Conservation (phyloP, 2,113 vertebrate genomes). For the Bambusicola thoracicus region DNA sequence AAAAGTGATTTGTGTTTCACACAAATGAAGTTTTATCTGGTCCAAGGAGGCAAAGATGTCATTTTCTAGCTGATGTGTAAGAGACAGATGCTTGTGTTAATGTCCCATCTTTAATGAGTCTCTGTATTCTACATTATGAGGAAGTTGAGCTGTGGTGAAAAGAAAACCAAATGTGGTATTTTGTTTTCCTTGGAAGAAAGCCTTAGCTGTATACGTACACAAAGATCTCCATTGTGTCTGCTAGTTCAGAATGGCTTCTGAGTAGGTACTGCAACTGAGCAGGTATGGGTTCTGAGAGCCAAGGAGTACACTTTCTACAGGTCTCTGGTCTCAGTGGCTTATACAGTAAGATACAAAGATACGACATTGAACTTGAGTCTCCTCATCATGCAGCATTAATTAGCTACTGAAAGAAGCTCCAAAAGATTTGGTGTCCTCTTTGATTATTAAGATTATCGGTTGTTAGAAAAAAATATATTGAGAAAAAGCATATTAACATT, state of each 20-base stretch:
- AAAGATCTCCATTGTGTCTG: background rate
- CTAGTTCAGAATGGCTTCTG: background rate
- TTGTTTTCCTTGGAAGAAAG: background rate
- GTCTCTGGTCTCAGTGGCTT: background rate
- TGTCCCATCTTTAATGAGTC: background rate
- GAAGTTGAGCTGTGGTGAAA: slow-evolving; percentile 40
- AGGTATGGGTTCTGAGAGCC: background rate
- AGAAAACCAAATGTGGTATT: background rate
- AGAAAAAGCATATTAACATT: background rate
- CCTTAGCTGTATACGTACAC: background rate
- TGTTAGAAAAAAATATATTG: background rate
- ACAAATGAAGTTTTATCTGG: slow-evolving; percentile 38
- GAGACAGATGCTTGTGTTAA: background rate
- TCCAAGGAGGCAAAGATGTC: slow-evolving; percentile 40
- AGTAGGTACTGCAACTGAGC: background rate
- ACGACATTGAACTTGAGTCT: background rate
- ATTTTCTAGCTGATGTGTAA: slow-evolving; percentile 22
- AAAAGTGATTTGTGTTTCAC: slow-evolving; percentile 5
- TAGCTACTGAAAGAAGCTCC: background rate
- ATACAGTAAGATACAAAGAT: background rate
- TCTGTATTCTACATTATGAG: background rate
- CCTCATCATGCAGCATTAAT: background rate
- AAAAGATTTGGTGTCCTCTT: background rate
- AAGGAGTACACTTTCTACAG: accelerated
- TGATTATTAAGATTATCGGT: background rate